phyloP scores from a whole-genome alignment of 2,113 vertebrate species.

The Porphyrio hochstetteri region DNA sequence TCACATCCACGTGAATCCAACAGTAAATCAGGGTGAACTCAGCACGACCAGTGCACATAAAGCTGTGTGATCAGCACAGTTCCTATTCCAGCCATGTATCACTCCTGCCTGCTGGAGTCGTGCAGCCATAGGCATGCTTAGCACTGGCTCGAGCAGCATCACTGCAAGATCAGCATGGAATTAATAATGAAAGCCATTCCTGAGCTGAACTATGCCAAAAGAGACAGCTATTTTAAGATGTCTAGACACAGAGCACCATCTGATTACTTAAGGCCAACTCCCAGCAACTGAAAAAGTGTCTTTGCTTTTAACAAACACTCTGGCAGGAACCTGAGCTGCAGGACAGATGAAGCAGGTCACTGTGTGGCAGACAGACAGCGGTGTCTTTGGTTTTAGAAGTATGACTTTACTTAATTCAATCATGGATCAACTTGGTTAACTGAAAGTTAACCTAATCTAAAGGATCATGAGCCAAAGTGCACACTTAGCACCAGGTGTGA shows the following conservation, averaged over 20 bases:
- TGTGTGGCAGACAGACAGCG: background rate
- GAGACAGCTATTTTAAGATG: constrained; percentile 33
- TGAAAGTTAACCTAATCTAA: no score
- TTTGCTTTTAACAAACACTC: background rate
- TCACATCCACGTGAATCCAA: background rate
- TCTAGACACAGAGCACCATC: constrained; percentile 37
- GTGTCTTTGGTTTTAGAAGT: background rate
- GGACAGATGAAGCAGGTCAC: background rate
- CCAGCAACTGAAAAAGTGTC: background rate
- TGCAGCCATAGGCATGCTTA: background rate
- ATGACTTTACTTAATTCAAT: background rate
- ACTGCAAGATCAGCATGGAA: constrained; percentile 26
- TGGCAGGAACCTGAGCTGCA: background rate
- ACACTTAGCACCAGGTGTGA: no score
- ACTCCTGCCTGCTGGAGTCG: background rate
- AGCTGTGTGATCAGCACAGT: rapidly evolving
- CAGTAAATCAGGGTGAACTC: background rate
- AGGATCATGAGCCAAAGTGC: no score
- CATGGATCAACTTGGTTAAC: background rate
- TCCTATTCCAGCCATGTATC: background rate
- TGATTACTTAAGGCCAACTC: background rate
- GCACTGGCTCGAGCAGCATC: background rate
- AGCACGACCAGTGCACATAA: background rate
- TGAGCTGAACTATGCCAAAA: background rate
- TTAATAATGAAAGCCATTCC: constrained; percentile 50